Base-by-base conservation (phyloP, 2,888 invertebrate genomes). In the Temnothorax unifasciatus region DNA sequence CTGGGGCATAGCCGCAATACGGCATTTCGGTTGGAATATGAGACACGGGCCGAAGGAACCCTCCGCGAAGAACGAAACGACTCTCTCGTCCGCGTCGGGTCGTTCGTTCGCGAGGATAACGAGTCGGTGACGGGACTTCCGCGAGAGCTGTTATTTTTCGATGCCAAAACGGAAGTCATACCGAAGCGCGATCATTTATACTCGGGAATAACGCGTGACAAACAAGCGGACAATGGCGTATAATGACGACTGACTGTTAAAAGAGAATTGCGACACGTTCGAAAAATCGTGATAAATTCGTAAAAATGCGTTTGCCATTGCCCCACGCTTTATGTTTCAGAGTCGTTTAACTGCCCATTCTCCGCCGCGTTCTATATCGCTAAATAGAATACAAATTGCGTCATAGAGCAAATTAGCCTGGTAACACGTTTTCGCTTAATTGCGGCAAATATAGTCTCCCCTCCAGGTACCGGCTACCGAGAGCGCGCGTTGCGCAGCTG, bases 1-100 rank as follows among this genome's bases (percentile, higher is more conserved):
- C 90, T 90, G 87, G 89, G 90, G 71, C 89, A 88, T 64, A 88
- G 86, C 90, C 83, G 89, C 89, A 90, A 87, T 90, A 90, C 90
- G 90, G 89, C 85, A 85, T 90, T 89, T 88, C 85, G 83, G 83
- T 59, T 83, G 84, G 85, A 85, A 90, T 87, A 90, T 88, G 90
- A 90, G 88, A 88, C 83, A 84, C 9, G 73, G 8, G 79, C 21
- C 83, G 77, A 87, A 88, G 85, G 85, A 86, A 85, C 73, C 74
- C 82, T 83, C 66, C 21, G 38, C 38, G 69, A 77, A 21, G 15
- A 64, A 44, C 18, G 52, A 76, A 54, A 66, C n/a, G 52, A 54
- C 8, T 18, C 21, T 29, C 29, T 52, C n/a, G 44, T n/a, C n/a
- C 44, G 57, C 21, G 44, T 52, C 21, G 71, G 41, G 18, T 71